A percentile compares a stretch with the other conserved stretches of the same genome.
Conservation (phyloP, 2,797 vertebrate species). For the Nothura maculosa region DNA sequence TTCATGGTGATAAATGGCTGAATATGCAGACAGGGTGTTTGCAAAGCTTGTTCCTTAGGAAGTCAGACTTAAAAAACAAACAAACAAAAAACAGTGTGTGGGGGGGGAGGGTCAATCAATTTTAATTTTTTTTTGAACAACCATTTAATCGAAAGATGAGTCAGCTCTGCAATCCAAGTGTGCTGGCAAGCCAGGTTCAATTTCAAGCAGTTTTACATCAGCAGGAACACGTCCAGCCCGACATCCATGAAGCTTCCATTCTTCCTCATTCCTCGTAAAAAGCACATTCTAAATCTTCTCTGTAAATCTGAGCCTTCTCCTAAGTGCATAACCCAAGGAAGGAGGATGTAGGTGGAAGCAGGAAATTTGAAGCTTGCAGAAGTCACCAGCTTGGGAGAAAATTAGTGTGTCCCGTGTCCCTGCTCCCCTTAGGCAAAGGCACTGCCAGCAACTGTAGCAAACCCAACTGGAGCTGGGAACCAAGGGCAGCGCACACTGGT, state of each 20-base stretch:
- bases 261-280: background rate
- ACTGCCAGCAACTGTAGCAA: background rate
- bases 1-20: constrained; percentile 14
- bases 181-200: background rate
- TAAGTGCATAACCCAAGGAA: background rate
- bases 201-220: background rate
- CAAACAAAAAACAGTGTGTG: background rate
- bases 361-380: background rate
- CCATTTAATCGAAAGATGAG: background rate
- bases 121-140: background rate
- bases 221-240: constrained; percentile 13
- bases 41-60: background rate
- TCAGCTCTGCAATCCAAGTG: background rate
- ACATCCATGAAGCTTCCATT: background rate
- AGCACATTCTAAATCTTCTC: background rate
- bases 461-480: background rate
- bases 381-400: background rate
- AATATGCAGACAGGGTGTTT: background rate
- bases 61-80: background rate
- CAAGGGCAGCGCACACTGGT: background rate
- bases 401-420: background rate
- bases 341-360: background rate
- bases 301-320: background rate
- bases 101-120: background rate
- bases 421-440: background rate